phyloP scores from a whole-genome alignment of 2,888 invertebrate species.

The Tuta absoluta region DNA sequence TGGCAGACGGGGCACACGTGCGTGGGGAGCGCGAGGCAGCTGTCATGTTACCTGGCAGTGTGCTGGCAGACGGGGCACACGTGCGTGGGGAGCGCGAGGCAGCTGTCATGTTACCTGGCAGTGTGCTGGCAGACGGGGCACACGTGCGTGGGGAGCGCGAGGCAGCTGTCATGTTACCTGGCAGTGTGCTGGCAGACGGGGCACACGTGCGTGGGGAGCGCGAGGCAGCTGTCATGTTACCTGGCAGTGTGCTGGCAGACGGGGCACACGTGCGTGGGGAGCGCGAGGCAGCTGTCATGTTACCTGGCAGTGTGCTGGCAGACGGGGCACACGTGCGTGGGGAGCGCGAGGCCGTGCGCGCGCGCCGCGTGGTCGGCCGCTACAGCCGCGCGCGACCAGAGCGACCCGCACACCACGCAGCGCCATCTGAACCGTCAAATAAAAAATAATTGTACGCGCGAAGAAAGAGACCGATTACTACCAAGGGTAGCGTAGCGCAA shows the following conservation, averaged over 20 bases:
- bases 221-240: not conserved
- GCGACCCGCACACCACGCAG: conserved; percentile 49
- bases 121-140: not conserved
- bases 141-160: not conserved
- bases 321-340: conserved; percentile 54
- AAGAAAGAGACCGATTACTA: too few relatives aligned
- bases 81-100: not conserved
- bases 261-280: not conserved
- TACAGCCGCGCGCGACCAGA: conserved; percentile 61
- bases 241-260: not conserved
- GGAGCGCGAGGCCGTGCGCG: conserved; percentile 49
- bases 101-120: not conserved
- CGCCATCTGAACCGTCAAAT: conserved; percentile 57
- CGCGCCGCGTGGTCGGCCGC: conserved; percentile 65
- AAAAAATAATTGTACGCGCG: too few relatives aligned
- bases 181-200: not conserved
- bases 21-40: too few relatives aligned
- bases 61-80: not conserved
- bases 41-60: not conserved
- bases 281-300: too few relatives aligned
- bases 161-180: not conserved
- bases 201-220: not conserved
- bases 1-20: not conserved
- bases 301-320: conserved; percentile 45
- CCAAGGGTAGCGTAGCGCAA: too few relatives aligned